These are phyloP conservation scores for Scomber colias DNA, from an alignment of 2,113 vertebrate genomes.

Conservation along the genomic window DNA sequence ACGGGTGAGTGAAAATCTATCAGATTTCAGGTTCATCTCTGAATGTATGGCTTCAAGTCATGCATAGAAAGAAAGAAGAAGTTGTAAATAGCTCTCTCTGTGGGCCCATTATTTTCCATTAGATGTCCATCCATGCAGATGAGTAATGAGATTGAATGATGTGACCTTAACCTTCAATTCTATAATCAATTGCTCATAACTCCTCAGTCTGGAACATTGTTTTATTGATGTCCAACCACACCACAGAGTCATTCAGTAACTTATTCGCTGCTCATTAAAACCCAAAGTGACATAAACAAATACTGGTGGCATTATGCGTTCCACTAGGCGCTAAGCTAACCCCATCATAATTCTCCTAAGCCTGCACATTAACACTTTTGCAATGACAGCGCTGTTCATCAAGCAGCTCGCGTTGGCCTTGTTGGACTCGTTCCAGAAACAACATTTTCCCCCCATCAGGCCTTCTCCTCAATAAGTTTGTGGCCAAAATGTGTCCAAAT, in stretches of 20 bases:
- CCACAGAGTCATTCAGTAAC: neutral
- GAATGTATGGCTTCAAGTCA: neutral
- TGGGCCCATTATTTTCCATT: conserved; percentile 3
- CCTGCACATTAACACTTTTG: conserved; percentile 64
- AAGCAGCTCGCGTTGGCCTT: conserved; percentile 53
- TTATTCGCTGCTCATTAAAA: conserved; percentile 63
- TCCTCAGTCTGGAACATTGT: conserved; percentile 18
- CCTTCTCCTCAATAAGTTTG: conserved; percentile 19
- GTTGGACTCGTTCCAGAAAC: conserved; percentile 70
- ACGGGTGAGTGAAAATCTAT: too few species aligned
- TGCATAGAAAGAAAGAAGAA: neutral
- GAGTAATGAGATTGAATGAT: conserved; percentile 11
- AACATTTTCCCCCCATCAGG: conserved; percentile 51
- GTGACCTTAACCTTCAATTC: conserved; percentile 10
- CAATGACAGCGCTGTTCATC: conserved; percentile 72
- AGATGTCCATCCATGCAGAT: conserved; percentile 5
- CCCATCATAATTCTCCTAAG: conserved; percentile 77
- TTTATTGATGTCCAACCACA: conserved; percentile 48
- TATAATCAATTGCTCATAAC: conserved; percentile 31
- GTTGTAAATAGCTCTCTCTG: neutral
- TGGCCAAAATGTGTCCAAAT: conserved; percentile 39
- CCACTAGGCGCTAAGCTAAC: conserved; percentile 54
- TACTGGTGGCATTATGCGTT: conserved; percentile 52
- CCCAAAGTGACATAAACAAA: conserved; percentile 74
- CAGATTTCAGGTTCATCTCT: too few species aligned